These are phyloP conservation scores for Ploceus nigricollis DNA, from an alignment of 2,113 vertebrate species.

Conservation along the genomic window DNA sequence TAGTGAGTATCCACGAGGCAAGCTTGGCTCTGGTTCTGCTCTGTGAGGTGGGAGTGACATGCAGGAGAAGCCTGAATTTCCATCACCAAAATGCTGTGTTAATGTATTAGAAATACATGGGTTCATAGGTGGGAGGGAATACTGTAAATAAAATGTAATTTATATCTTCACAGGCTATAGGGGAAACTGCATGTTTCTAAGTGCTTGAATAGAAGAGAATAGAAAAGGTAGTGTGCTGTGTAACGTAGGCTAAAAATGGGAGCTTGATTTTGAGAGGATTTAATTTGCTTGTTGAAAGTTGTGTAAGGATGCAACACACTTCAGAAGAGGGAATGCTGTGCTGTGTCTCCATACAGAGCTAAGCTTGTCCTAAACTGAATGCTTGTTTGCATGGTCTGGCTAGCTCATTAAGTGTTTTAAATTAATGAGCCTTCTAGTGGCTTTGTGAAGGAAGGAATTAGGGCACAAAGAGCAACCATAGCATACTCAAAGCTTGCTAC, in stretches of 20 bases:
- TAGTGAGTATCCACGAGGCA: accelerated
- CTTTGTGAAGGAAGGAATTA: background rate
- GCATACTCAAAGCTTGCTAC: background rate
- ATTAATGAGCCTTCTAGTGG: background rate
- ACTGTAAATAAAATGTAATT: background rate
- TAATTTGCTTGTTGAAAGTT: background rate
- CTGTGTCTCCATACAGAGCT: background rate
- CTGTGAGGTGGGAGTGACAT: background rate
- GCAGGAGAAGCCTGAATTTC: background rate
- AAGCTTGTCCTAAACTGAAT: background rate
- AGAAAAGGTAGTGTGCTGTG: background rate
- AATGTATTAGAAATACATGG: accelerated
- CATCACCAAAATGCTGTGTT: background rate
- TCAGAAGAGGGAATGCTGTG: background rate
- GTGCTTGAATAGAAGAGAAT: background rate
- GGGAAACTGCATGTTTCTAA: background rate
- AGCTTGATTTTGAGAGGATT: background rate
- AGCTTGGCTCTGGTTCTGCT: background rate
- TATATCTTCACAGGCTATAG: background rate
- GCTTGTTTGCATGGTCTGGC: background rate
- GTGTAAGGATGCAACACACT: accelerated
- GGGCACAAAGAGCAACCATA: background rate
- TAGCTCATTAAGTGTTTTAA: background rate
- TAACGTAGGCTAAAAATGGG: background rate
- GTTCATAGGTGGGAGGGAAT: background rate